A percentile compares a stretch with the other conserved stretches of the same genome.
These are phyloP conservation scores for Oligia latruncula DNA, from an alignment of 2,888 invertebrate genomes.

Conservation along the genomic window DNA sequence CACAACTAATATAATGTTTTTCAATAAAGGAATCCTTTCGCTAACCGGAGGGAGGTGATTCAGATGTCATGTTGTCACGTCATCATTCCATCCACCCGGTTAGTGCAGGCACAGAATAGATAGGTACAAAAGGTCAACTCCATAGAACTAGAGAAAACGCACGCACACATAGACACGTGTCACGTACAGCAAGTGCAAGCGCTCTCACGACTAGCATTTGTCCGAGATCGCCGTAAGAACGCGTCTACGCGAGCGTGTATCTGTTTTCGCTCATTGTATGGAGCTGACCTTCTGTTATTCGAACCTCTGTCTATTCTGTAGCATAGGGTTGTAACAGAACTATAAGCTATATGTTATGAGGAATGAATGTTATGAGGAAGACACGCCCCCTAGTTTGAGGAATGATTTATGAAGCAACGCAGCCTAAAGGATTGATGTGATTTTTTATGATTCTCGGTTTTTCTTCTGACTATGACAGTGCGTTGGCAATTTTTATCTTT, in stretches of 20 bases:
- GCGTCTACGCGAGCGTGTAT: no score
- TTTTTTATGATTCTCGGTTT: slow-evolving; percentile 41
- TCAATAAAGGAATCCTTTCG: slow-evolving; percentile 42
- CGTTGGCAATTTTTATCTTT: slow-evolving; percentile 11
- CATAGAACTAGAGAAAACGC: background rate
- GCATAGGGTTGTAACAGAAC: slow-evolving; percentile 32
- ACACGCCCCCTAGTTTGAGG: slow-evolving; percentile 42
- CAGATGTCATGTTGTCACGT: slow-evolving; percentile 56
- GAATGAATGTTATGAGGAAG: slow-evolving; percentile 41
- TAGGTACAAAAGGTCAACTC: background rate
- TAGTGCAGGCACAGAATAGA: background rate
- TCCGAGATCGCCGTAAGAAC: background rate
- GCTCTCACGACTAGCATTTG: background rate
- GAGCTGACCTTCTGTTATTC: slow-evolving; percentile 2
- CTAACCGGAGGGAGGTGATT: slow-evolving; percentile 42
- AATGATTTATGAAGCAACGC: slow-evolving; percentile 50
- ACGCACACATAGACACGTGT: background rate
- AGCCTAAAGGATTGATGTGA: slow-evolving; percentile 44
- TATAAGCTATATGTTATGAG: slow-evolving; percentile 40
- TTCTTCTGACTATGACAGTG: slow-evolving; percentile 35
- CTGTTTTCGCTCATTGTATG: background rate
- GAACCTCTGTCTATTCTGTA: background rate
- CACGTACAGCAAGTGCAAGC: background rate
- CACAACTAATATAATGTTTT: slow-evolving; percentile 49
- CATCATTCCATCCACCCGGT: slow-evolving; percentile 34